These are phyloP conservation scores for Enteromius radiatus DNA, from an alignment of 2,797 vertebrate genomes.

Conservation along the genomic window DNA sequence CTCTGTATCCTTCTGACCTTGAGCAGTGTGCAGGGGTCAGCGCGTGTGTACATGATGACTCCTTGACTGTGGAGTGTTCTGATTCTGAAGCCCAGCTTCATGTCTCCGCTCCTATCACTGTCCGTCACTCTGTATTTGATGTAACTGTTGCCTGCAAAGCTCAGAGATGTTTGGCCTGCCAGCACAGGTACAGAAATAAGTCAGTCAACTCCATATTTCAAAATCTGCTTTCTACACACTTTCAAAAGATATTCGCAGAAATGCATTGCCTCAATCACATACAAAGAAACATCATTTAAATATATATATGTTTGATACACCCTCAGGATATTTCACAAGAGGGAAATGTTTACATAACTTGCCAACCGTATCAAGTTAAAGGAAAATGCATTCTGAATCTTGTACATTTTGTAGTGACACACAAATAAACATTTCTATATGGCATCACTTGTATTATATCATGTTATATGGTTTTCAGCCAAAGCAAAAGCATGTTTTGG, in stretches of 20 bases:
- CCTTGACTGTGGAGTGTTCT: slow-evolving; percentile 89
- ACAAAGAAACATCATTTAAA: background rate
- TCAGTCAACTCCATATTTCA: background rate
- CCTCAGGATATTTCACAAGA: background rate
- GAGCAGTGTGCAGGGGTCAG: slow-evolving; percentile 93
- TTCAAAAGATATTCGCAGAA: background rate
- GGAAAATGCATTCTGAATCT: background rate
- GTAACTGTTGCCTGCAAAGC: slow-evolving; percentile 93
- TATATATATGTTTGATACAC: background rate
- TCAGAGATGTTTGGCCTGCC: slow-evolving; percentile 84
- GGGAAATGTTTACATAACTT: background rate
- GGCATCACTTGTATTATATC: background rate
- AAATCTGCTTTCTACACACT: background rate
- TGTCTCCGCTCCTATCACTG: slow-evolving; percentile 85
- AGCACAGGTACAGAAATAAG: slow-evolving; percentile 14
- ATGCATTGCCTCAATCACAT: background rate
- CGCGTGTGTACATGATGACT: slow-evolving; percentile 92
- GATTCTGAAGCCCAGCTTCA: slow-evolving; percentile 89
- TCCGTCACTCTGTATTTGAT: slow-evolving; percentile 91
- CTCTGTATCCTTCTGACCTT: slow-evolving; percentile 77
- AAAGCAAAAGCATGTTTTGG: background rate
- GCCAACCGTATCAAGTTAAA: background rate
- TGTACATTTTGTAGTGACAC: background rate
- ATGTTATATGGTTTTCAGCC: background rate
- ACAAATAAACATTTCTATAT: background rate